A percentile compares a stretch with the other conserved stretches of the same genome.
Evolutionary conservation across 1,140 invertebrate species (phyloP).

Genomic region (Tetramorium simillimum): DNA sequence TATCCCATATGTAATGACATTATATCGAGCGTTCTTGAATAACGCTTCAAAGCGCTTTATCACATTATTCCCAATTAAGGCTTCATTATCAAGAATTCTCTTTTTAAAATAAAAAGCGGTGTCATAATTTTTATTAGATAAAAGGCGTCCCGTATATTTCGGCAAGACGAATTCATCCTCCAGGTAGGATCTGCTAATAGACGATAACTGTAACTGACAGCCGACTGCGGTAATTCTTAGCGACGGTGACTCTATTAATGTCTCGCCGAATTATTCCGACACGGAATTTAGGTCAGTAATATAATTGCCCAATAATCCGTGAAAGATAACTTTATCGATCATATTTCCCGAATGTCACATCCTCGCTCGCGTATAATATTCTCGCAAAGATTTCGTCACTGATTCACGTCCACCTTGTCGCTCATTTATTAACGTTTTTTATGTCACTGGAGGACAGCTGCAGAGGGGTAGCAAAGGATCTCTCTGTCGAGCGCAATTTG

Average conservation of each 20-base stretch:
- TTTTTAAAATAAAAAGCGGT: neutral
- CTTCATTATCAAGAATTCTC: neutral
- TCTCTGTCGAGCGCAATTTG: conserved; percentile 27
- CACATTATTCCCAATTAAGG: neutral
- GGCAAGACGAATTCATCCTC: neutral
- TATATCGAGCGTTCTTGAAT: neutral
- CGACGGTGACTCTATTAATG: conserved; percentile 25
- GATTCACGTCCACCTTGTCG: neutral
- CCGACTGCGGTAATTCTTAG: conserved; percentile 8
- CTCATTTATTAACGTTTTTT: neutral
- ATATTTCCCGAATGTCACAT: neutral
- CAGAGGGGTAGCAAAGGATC: neutral
- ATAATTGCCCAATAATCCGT: conserved; percentile 17
- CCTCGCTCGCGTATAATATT: neutral
- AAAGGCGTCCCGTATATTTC: neutral
- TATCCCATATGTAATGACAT: conserved; percentile 5
- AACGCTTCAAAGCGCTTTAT: neutral
- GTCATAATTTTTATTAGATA: neutral
- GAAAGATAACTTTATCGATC: neutral
- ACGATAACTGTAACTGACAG: conserved; percentile 20
- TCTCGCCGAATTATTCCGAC: conserved; percentile 15
- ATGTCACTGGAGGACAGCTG: neutral
- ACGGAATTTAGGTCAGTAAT: conserved; percentile 8
- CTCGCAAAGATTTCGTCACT: conserved; percentile 25
- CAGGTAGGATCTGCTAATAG: neutral